Percentiles rank a stretch among this genome's conserved stretches.
These are phyloP conservation scores for Triplophysa dalaica DNA, from an alignment of 2,113 vertebrate genomes.

Conservation along the genomic window DNA sequence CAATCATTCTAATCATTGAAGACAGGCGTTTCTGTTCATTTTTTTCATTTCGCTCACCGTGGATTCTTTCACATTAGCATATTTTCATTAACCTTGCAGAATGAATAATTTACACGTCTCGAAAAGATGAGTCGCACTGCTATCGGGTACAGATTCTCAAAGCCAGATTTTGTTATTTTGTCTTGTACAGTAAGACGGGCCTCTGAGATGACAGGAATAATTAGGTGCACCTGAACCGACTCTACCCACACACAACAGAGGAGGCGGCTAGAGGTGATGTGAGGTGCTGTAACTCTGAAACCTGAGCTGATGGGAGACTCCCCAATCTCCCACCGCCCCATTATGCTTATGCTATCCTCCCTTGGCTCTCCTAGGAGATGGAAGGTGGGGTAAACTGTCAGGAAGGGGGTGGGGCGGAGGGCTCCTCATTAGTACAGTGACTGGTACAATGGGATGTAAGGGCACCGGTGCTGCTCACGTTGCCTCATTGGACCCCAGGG, in stretches of 20 bases:
- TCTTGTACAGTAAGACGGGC: conserved; percentile 6
- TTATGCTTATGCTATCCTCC: background rate
- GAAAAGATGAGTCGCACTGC: conserved; percentile 23
- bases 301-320: conserved; percentile 50
- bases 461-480: conserved; percentile 37
- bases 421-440: conserved; percentile 50
- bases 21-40: conserved; percentile 44
- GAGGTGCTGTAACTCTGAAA: conserved; percentile 47
- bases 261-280: conserved; percentile 24
- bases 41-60: conserved; percentile 46
- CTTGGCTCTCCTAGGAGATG: conserved; percentile 37
- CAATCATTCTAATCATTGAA: conserved; percentile 48
- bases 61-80: conserved; percentile 52
- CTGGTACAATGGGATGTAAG: conserved; percentile 38
- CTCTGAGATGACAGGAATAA: conserved; percentile 48
- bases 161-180: conserved; percentile 18
- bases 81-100: conserved; percentile 57
- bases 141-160: conserved; percentile 23
- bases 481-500: conserved; percentile 49
- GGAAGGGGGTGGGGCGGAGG: background rate
- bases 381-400: conserved; percentile 25
- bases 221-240: conserved; percentile 39
- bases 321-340: background rate
- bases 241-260: conserved; percentile 40
- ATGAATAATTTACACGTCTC: conserved; percentile 54